phyloP scores from a whole-genome alignment of 2,888 invertebrate species.

The Melolontha melolontha region DNA sequence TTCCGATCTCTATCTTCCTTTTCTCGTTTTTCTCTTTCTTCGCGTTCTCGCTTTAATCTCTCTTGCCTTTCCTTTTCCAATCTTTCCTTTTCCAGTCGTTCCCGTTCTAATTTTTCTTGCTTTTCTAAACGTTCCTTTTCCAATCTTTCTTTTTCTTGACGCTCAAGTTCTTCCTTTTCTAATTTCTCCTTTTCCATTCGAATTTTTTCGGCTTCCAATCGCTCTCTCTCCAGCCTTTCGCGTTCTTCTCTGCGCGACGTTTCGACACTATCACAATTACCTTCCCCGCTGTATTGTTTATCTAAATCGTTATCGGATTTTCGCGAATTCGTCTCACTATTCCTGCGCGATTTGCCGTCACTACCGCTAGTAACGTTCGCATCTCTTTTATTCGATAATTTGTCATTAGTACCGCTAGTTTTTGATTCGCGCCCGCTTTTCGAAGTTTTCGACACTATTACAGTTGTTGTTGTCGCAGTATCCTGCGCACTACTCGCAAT shows the following conservation, averaged over 20 bases:
- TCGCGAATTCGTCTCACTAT: slow-evolving; percentile 57
- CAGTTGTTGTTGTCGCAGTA: background rate
- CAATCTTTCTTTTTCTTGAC: slow-evolving; percentile 62
- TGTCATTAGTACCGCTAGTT: slow-evolving; percentile 50
- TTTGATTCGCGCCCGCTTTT: slow-evolving; percentile 24
- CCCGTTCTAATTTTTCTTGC: slow-evolving; percentile 57
- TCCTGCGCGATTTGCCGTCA: slow-evolving; percentile 56
- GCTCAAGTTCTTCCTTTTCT: slow-evolving; percentile 62
- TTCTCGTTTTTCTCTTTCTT: slow-evolving; percentile 64
- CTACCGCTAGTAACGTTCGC: slow-evolving; percentile 47
- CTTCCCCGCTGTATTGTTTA: slow-evolving; percentile 53
- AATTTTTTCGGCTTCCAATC: slow-evolving; percentile 54
- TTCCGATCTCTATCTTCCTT: slow-evolving; percentile 56
- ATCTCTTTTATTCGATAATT: slow-evolving; percentile 55
- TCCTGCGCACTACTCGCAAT: slow-evolving; percentile 19
- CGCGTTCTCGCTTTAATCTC: slow-evolving; percentile 60
- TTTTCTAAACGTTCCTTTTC: slow-evolving; percentile 62
- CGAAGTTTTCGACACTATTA: slow-evolving; percentile 25
- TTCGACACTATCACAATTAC: slow-evolving; percentile 55
- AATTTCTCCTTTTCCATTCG: slow-evolving; percentile 56
- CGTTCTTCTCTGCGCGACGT: slow-evolving; percentile 53
- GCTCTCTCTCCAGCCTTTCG: slow-evolving; percentile 58
- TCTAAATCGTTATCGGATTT: slow-evolving; percentile 55
- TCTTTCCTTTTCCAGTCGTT: slow-evolving; percentile 61
- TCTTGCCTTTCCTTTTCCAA: slow-evolving; percentile 58